Percentiles rank a stretch among this genome's conserved stretches.
phyloP scores from a whole-genome alignment of 2,888 invertebrate genomes.

The Petrolisthes cinctipes region DNA sequence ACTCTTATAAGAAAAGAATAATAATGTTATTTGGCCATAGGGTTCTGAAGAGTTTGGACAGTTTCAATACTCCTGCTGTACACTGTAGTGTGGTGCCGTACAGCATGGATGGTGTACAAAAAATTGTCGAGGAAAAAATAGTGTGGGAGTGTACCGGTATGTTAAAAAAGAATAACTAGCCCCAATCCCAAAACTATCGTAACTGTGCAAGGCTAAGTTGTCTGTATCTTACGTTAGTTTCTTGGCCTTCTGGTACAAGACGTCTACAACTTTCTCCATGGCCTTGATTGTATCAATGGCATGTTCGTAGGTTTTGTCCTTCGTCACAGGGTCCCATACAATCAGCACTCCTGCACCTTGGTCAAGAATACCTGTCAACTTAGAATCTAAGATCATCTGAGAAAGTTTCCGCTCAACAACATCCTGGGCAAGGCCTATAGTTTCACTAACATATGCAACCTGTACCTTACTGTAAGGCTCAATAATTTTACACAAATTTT shows the following conservation, averaged over 20 bases:
- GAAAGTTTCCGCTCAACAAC: conserved; percentile 98
- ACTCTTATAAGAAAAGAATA: neutral
- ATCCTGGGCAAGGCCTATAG: conserved; percentile 89
- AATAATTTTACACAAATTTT: conserved; percentile 97
- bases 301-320: conserved; percentile 97
- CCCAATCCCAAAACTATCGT: conserved; percentile 19
- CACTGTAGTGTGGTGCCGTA: neutral
- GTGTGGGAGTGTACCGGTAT: neutral
- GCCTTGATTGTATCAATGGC: conserved; percentile 97
- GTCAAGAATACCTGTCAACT: conserved; percentile 96
- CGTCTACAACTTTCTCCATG: conserved; percentile 99
- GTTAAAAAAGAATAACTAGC: conserved; percentile 15
- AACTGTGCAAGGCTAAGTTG: conserved; percentile 48
- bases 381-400: conserved; percentile 99
- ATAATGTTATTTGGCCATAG: neutral
- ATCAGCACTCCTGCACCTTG: conserved; percentile 98
- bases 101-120: conserved; percentile 31
- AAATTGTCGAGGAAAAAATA: conserved; percentile 21
- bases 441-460: conserved; percentile 87
- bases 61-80: conserved; percentile 36
- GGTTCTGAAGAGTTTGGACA: conserved; percentile 25
- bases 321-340: conserved; percentile 93
- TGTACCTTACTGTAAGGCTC: conserved; percentile 98
- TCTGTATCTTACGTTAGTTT: conserved; percentile 83
- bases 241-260: conserved; percentile 98